Evolutionary conservation across 2,113 vertebrate species (phyloP).

Genomic region (Rhynchopsitta pachyrhyncha): DNA sequence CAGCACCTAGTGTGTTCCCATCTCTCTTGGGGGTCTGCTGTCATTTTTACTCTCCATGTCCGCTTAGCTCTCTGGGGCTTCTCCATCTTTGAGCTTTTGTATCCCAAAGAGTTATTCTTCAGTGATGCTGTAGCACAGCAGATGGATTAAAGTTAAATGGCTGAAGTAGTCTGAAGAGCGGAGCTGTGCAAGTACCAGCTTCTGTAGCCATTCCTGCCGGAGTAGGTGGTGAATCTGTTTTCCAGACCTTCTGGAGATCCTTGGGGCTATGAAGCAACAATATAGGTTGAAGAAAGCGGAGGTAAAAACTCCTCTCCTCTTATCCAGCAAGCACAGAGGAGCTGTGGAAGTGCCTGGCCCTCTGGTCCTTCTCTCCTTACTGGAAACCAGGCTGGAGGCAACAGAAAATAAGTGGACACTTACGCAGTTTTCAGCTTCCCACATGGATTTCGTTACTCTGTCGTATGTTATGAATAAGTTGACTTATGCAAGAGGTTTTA

Average conservation of each 20-base stretch:
- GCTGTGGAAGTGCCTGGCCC: background rate
- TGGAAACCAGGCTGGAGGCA: background rate
- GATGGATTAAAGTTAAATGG: background rate
- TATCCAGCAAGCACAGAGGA: background rate
- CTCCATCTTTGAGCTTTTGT: background rate
- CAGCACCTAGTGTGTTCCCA: rapidly evolving
- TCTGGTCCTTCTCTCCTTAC: background rate
- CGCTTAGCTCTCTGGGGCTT: background rate
- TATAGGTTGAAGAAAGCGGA: background rate
- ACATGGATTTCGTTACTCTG: background rate
- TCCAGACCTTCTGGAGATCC: background rate
- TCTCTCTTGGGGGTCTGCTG: background rate
- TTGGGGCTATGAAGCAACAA: background rate
- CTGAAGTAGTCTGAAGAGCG: background rate
- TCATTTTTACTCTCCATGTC: background rate
- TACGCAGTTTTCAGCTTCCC: background rate
- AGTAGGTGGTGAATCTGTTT: background rate
- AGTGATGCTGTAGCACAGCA: background rate
- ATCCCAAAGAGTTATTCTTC: background rate
- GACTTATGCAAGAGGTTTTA: background rate
- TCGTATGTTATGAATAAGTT: background rate
- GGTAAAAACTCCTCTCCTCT: background rate
- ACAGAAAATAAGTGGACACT: background rate
- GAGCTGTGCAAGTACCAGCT: background rate
- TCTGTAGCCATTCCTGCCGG: rapidly evolving